A percentile compares a stretch with the other conserved stretches of the same genome.
phyloP scores from a whole-genome alignment of 2,888 invertebrate genomes.

The Apodemia duryi region DNA sequence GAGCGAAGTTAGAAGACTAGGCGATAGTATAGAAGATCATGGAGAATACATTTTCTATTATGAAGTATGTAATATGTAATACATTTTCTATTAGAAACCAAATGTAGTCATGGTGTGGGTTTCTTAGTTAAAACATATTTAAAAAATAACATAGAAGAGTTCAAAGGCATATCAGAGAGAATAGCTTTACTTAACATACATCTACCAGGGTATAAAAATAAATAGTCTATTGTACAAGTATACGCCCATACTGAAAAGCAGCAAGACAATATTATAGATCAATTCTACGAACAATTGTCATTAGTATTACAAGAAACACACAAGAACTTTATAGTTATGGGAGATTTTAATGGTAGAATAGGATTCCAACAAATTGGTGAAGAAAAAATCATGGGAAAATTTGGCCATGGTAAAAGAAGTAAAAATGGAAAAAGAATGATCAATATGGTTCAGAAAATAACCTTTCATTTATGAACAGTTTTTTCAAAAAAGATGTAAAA shows the following conservation, averaged over 20 bases:
- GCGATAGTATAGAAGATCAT: neutral
- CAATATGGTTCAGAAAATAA: neutral
- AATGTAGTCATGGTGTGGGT: neutral
- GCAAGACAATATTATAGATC: neutral
- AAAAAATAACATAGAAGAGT: neutral
- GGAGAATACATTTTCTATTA: conserved; percentile 2
- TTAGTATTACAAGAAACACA: conserved; percentile 16
- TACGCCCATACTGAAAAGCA: neutral
- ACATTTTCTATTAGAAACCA: too few relatives aligned
- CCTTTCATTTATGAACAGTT: conserved; percentile 14
- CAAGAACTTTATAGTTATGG: conserved; percentile 25
- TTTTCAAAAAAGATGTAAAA: neutral
- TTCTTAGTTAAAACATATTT: neutral
- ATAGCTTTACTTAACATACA: neutral
- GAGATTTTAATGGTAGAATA: conserved; percentile 26
- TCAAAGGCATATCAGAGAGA: too few relatives aligned
- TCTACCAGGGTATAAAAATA: neutral
- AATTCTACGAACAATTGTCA: conserved; percentile 1
- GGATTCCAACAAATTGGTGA: conserved; percentile 18
- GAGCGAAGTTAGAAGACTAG: conserved; percentile 5
- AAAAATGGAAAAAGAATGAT: conserved; percentile 11
- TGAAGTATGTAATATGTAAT: too few relatives aligned
- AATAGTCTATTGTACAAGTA: neutral
- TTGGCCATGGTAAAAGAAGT: conserved; percentile 14
- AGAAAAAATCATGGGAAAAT: conserved; percentile 19